Percentiles rank a stretch among this genome's conserved stretches.
phyloP scores from a whole-genome alignment of 2,888 invertebrate species.

The Kryphioiulus occultus region DNA sequence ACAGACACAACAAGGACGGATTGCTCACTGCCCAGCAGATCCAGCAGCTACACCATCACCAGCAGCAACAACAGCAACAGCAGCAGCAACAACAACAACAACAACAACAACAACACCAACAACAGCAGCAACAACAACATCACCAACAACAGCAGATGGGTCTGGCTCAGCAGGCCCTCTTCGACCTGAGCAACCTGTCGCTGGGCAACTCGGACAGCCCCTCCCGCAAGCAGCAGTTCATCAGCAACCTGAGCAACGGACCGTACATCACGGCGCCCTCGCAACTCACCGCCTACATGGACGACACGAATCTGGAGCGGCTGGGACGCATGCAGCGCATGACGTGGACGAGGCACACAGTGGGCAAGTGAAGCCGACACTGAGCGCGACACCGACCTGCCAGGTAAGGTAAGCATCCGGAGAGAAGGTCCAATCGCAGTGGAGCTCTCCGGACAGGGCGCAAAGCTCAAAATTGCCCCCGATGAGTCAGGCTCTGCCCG shows the following conservation, averaged over 20 bases:
- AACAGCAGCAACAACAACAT: slow-evolving; percentile 42
- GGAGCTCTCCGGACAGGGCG: neutral
- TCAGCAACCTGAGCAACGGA: slow-evolving; percentile 70
- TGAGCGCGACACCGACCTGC: neutral
- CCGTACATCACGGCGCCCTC: slow-evolving; percentile 59
- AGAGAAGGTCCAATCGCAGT: neutral
- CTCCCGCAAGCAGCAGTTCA: slow-evolving; percentile 44
- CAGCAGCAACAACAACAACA: slow-evolving; percentile 45
- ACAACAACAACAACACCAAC: slow-evolving; percentile 46
- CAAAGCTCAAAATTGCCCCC: neutral
- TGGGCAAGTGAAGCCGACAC: slow-evolving; percentile 47
- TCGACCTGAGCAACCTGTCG: slow-evolving; percentile 47
- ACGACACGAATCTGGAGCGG: slow-evolving; percentile 67
- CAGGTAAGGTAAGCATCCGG: neutral
- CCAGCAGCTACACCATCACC: slow-evolving; percentile 40
- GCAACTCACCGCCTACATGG: slow-evolving; percentile 49
- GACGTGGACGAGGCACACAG: slow-evolving; percentile 84
- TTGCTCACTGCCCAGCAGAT: slow-evolving; percentile 20
- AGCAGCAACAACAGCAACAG: slow-evolving; percentile 46
- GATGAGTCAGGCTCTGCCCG: neutral
- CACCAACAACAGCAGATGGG: slow-evolving; percentile 36
- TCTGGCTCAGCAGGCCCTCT: slow-evolving; percentile 46
- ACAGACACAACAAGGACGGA: slow-evolving; percentile 42
- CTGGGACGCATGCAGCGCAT: slow-evolving; percentile 83
- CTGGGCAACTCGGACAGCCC: slow-evolving; percentile 24